A percentile compares a stretch with the other conserved stretches of the same genome.
Conservation (phyloP, 2,113 vertebrate species). For the Brachyhypopomus gauderio region DNA sequence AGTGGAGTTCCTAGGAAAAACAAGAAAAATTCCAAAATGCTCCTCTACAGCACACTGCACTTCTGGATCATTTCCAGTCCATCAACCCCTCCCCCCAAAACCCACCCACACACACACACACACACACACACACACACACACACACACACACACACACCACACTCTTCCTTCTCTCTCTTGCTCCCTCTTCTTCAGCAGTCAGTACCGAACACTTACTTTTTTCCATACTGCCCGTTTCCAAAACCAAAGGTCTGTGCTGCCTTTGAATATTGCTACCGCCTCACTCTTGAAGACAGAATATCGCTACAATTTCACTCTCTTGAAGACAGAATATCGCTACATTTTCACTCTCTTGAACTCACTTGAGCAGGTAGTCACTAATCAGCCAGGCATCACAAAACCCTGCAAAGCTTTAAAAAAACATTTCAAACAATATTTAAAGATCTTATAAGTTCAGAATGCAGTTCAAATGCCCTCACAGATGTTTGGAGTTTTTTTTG, state of each 20-base stretch:
- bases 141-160: too few relatives aligned
- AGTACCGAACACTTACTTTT: conserved; percentile 66
- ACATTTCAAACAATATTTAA: too few relatives aligned
- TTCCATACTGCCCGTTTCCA: conserved; percentile 59
- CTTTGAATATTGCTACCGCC: neutral
- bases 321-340: too few relatives aligned
- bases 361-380: neutral
- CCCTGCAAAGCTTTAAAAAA: too few relatives aligned
- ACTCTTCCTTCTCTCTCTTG: conserved; percentile 34
- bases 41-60: conserved; percentile 60
- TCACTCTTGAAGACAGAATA: neutral
- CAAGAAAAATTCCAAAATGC: conserved; percentile 60
- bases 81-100: neutral
- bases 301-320: neutral
- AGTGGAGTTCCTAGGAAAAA: conserved; percentile 36
- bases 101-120: conserved; percentile 25
- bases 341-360: too few relatives aligned
- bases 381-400: too few relatives aligned
- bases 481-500: neutral
- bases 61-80: conserved; percentile 54
- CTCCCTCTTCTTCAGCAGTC: conserved; percentile 50
- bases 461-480: neutral
- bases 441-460: neutral
- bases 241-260: conserved; percentile 20
- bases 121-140: too few relatives aligned